phyloP scores from a whole-genome alignment of 1,140 invertebrate species.

The Mesaphorura yosii region DNA sequence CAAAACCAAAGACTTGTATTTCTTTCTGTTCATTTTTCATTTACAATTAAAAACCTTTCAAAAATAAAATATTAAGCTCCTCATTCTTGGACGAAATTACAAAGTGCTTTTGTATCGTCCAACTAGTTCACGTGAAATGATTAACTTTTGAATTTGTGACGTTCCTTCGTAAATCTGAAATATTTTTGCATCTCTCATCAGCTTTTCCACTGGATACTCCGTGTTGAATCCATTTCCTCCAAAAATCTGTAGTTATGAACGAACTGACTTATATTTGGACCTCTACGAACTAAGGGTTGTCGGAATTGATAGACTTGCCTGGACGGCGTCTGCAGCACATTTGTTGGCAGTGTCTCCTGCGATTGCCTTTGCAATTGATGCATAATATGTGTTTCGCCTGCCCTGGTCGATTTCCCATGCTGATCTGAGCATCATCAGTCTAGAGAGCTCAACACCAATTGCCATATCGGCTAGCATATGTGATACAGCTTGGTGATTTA shows the following conservation, averaged over 20 bases:
- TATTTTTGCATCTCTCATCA: conserved; percentile 98
- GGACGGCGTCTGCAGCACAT: conserved; percentile 82
- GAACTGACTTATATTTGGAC: neutral
- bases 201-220: conserved; percentile 96
- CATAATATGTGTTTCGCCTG: conserved; percentile 65
- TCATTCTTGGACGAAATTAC: too few species aligned
- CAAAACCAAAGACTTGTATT: too few species aligned
- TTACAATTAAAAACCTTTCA: too few species aligned
- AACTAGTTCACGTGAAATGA: conserved; percentile 25
- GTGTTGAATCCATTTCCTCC: conserved; percentile 94
- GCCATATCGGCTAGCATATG: conserved; percentile 96
- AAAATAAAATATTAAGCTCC: too few species aligned
- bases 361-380: conserved; percentile 86
- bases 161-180: conserved; percentile 98
- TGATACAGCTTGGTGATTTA: conserved; percentile 68
- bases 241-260: conserved; percentile 54
- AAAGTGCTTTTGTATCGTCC: conserved; percentile 12
- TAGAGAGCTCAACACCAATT: conserved; percentile 74
- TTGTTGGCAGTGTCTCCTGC: conserved; percentile 90
- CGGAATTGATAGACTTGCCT: too few species aligned
- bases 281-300: neutral
- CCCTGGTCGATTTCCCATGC: conserved; percentile 84
- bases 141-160: conserved; percentile 70
- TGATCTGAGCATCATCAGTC: conserved; percentile 70
- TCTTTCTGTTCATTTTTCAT: too few species aligned